Conservation (phyloP, 1,140 invertebrate species). For the Aphelenchoides besseyi region DNA sequence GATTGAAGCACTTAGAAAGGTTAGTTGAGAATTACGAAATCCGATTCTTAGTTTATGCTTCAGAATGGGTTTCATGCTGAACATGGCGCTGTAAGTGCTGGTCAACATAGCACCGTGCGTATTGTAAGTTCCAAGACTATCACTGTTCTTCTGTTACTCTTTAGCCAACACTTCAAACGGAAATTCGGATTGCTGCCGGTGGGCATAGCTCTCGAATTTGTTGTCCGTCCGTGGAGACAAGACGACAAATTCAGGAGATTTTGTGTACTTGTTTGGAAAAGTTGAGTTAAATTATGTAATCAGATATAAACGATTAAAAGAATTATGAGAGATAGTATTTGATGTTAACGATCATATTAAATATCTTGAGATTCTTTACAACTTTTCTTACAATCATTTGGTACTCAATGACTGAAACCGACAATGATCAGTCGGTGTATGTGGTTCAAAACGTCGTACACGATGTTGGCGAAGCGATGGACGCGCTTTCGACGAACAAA, state of each 20-base stretch:
- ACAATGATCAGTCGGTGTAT: slow-evolving; percentile 4
- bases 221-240: slow-evolving; percentile 8
- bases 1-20: neutral
- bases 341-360: neutral
- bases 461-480: slow-evolving; percentile 31
- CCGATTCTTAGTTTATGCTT: no score
- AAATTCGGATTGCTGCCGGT: slow-evolving; percentile 20
- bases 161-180: slow-evolving; percentile 24
- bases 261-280: slow-evolving; percentile 10
- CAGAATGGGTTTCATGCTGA: slow-evolving; percentile 12
- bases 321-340: neutral
- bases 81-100: neutral
- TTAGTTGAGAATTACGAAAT: slow-evolving; percentile 17
- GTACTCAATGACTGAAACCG: neutral
- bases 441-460: slow-evolving; percentile 18
- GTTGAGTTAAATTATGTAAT: slow-evolving; percentile 12
- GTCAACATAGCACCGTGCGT: slow-evolving; percentile 7
- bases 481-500: slow-evolving; percentile 38
- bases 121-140: slow-evolving; percentile 16
- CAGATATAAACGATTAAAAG: neutral
- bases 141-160: slow-evolving; percentile 18
- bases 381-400: neutral
- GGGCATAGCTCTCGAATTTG: slow-evolving; percentile 13
- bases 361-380: neutral
- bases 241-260: slow-evolving; percentile 19